Evolutionary conservation across 2,113 vertebrate genomes (phyloP), one percentile per base, ranked within the genome.

Genomic region (Mormyrus lacerda): DNA sequence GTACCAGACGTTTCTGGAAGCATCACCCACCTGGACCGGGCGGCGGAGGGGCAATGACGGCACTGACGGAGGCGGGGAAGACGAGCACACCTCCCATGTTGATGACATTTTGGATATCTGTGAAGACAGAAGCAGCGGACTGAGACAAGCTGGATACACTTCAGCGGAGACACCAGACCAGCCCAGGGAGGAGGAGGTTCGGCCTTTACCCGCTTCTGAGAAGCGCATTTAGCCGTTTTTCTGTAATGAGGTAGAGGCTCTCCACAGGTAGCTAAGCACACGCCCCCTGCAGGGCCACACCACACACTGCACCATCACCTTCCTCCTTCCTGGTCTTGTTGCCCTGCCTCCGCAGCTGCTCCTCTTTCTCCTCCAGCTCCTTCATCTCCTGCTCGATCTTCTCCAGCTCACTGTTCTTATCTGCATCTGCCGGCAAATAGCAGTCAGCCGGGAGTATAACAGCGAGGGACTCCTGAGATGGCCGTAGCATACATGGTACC

Each of bases 1-100:
- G 3, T 24, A 61, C 24, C 55, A n/a, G 9, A 24, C 47, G 3
- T 42, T 47, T 47, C 7, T 8, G 8, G 21, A 31, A 51, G 50
- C 3, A n/a, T 35, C 58, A 50, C 92, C 92, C 44, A 95, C 94
- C 94, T 6, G 92, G 89, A 19, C n/a, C 10, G 4, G 84, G 0
- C 8, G 94, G 94, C 42, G 94, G 94, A 61, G 90, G 1, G 13
- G 89, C 91, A 55, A 94, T 21, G 13, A 7, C 89, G 48, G 92
- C 1, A 1, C 1, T 2, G 27, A 47, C 0, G 6, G 51, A 8
- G 42, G 1, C 4, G 48, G 85, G 21, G 82, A 0, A 5, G 0
- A 0, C 3, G 1, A 82, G 9, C 17, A 4, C n/a, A 0, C 3
- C 24, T 11, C 15, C 83, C 88, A 87, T 1, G 69, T 2, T 27